Percentiles rank a stretch among this genome's conserved stretches.
phyloP scores from a whole-genome alignment of 2,888 invertebrate species.

The Ceraclea dissimilis region DNA sequence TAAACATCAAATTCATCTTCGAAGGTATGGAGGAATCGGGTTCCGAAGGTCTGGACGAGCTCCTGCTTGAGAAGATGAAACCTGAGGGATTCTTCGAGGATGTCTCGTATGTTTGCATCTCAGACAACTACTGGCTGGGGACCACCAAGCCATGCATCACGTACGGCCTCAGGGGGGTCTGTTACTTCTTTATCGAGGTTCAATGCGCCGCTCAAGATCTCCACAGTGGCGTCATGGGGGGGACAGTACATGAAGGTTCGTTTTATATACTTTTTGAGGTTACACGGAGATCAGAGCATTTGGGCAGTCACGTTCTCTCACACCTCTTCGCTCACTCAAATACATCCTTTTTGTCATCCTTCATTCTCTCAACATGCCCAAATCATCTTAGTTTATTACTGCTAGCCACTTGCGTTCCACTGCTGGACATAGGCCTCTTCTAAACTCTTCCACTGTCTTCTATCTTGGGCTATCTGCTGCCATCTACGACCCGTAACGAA shows the following conservation, averaged over 20 bases:
- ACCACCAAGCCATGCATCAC: conserved; percentile 95
- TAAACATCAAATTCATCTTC: conserved; percentile 82
- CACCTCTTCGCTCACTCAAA: too few relatives aligned
- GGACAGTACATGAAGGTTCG: conserved; percentile 72
- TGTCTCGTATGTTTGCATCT: conserved; percentile 94
- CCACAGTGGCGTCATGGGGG: conserved; percentile 94
- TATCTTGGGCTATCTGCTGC: too few relatives aligned
- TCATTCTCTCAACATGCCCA: too few relatives aligned
- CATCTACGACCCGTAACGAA: too few relatives aligned
- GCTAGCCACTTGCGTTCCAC: too few relatives aligned
- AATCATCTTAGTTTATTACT: too few relatives aligned
- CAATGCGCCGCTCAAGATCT: conserved; percentile 87
- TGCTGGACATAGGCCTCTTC: too few relatives aligned
- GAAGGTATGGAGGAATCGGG: conserved; percentile 99
- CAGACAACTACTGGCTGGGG: conserved; percentile 98
- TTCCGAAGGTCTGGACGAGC: conserved; percentile 88
- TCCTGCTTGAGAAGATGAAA: conserved; percentile 52
- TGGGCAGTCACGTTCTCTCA: too few relatives aligned
- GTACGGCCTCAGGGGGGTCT: conserved; percentile 89
- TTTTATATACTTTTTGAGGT: neutral
- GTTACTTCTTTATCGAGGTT: conserved; percentile 84
- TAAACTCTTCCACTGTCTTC: too few relatives aligned
- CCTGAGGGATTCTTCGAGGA: conserved; percentile 68
- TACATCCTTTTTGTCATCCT: too few relatives aligned
- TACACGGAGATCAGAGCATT: too few relatives aligned